A percentile compares a stretch with the other conserved stretches of the same genome.
Evolutionary conservation across 2,113 vertebrate species (phyloP).

Genomic region (Nycticorax nycticorax): DNA sequence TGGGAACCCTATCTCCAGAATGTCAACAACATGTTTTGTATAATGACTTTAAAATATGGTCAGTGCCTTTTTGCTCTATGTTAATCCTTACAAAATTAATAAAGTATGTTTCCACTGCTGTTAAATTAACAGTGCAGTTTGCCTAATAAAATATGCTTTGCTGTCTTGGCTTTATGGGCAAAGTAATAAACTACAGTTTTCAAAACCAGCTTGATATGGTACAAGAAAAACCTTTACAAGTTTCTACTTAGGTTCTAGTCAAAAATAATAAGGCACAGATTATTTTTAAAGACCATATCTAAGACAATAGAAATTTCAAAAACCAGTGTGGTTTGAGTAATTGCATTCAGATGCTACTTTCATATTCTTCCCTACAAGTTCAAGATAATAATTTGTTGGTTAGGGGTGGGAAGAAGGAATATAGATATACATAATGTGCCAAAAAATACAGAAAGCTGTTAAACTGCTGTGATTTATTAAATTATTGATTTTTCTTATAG

Average conservation of each 20-base stretch:
- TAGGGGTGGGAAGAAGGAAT: background rate
- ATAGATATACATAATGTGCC: background rate
- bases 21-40: background rate
- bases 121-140: slow-evolving; percentile 43
- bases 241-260: background rate
- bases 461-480: background rate
- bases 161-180: slow-evolving; percentile 13
- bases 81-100: slow-evolving; percentile 36
- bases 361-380: background rate
- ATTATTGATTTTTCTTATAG: background rate
- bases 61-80: background rate
- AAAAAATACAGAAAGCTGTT: background rate
- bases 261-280: background rate
- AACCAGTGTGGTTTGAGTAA: background rate
- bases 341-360: background rate
- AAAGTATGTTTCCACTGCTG: slow-evolving; percentile 13
- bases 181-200: slow-evolving; percentile 11
- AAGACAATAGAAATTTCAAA: background rate
- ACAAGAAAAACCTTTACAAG: background rate
- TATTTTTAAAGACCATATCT: slow-evolving; percentile 31
- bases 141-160: slow-evolving; percentile 33
- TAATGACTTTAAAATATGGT: slow-evolving; percentile 5
- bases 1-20: background rate
- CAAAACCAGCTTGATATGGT: background rate
- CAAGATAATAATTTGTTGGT: background rate